These are phyloP conservation scores for Tangachromis dhanisi DNA, from an alignment of 2,113 vertebrate species.

Conservation along the genomic window DNA sequence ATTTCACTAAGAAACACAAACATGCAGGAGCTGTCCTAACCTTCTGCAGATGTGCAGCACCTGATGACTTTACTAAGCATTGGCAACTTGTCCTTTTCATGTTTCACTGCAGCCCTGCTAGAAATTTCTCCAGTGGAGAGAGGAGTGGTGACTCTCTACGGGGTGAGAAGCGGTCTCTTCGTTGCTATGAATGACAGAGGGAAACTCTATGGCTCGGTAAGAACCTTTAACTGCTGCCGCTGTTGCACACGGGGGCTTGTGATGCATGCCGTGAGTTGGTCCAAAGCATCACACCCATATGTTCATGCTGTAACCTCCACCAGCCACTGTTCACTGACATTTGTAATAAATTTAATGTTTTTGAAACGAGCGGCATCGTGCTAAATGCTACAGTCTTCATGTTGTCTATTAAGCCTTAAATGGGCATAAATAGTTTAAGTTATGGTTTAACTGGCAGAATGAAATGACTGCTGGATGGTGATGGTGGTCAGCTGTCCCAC, in stretches of 20 bases:
- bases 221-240: slow-evolving; percentile 33
- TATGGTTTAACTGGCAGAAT: neutral
- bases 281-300: neutral
- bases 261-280: neutral
- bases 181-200: slow-evolving; percentile 90
- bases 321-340: neutral
- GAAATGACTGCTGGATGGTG: neutral
- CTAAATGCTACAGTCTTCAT: neutral
- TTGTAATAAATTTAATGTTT: neutral
- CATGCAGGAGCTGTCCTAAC: neutral
- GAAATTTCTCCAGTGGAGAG: slow-evolving; percentile 91
- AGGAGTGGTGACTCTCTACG: slow-evolving; percentile 89
- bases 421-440: neutral
- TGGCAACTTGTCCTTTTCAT: neutral
- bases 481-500: neutral
- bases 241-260: neutral
- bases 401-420: neutral
- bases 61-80: neutral
- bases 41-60: neutral
- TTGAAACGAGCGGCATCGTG: too few species aligned
- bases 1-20: neutral
- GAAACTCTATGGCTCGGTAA: slow-evolving; percentile 94
- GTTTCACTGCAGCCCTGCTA: slow-evolving; percentile 78
- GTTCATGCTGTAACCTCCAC: neutral
- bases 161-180: slow-evolving; percentile 85